A percentile compares a stretch with the other conserved stretches of the same genome.
phyloP scores from a whole-genome alignment of 2,797 vertebrate species.

The Scleropages formosus region DNA sequence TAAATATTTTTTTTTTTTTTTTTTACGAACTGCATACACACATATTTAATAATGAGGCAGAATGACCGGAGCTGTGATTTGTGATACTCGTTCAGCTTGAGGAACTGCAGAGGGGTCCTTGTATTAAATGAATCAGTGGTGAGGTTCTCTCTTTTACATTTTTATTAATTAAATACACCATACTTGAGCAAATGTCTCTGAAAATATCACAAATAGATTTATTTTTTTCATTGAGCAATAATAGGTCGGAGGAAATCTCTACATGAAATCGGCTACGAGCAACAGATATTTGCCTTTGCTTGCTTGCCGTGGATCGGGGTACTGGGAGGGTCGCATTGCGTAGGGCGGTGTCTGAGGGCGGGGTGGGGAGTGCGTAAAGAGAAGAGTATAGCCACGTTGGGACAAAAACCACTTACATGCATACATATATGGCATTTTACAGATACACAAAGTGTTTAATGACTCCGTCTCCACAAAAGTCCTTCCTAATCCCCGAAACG shows the following conservation, averaged over 20 bases:
- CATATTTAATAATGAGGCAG: not conserved
- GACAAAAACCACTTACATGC: constrained; percentile 98
- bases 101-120: not conserved
- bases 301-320: constrained; percentile 65
- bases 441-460: constrained; percentile 97
- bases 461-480: constrained; percentile 92
- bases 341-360: constrained; percentile 16
- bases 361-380: constrained; percentile 30
- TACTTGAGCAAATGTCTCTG: constrained; percentile 99
- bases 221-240: constrained; percentile 97
- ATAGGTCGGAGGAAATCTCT: constrained; percentile 92
- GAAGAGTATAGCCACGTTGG: constrained; percentile 80
- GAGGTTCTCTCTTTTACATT: constrained; percentile 76
- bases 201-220: constrained; percentile 99
- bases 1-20: not conserved
- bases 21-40: not conserved
- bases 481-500: constrained; percentile 71
- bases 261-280: constrained; percentile 86
- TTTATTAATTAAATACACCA: constrained; percentile 99
- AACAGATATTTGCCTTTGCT: constrained; percentile 57
- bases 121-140: constrained; percentile 41
- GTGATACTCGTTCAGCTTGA: no score
- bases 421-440: constrained; percentile 99
- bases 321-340: constrained; percentile 13
- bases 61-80: no score